phyloP scores from a whole-genome alignment of 1,140 invertebrate genomes.

The Drosophila bocqueti region DNA sequence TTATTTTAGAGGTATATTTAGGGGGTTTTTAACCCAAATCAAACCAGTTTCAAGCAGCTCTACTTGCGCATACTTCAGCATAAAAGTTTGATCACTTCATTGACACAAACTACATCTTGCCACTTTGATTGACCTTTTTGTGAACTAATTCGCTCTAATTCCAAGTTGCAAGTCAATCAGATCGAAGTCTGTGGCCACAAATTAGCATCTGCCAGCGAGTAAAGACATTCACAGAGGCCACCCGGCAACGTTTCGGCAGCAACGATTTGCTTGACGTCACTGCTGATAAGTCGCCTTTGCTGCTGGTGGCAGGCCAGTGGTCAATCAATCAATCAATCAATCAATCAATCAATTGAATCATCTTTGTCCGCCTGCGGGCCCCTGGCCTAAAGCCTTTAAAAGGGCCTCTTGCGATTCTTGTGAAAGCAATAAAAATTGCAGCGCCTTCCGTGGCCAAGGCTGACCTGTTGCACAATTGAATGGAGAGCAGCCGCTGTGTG shows the following conservation, averaged over 20 bases:
- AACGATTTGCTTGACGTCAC: constrained; percentile 42
- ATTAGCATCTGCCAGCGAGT: constrained; percentile 4
- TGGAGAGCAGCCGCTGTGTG: constrained; percentile 51
- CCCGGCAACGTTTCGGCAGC: constrained; percentile 16
- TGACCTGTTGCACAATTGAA: constrained; percentile 81
- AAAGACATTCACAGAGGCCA: constrained; percentile 3
- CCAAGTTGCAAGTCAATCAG: constrained; percentile 18
- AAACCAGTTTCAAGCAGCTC: neutral
- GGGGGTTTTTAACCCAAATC: no score
- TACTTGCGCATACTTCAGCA: neutral
- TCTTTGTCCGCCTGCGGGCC: constrained; percentile 30
- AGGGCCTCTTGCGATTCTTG: constrained; percentile 60
- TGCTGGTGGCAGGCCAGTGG: constrained; percentile 11
- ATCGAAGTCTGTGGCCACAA: neutral
- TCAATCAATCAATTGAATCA: constrained; percentile 80
- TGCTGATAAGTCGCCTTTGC: constrained; percentile 4
- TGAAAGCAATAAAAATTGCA: constrained; percentile 83
- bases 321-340: constrained; percentile 67
- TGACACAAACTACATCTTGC: neutral
- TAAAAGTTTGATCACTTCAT: constrained; percentile 1
- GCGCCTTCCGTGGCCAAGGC: constrained; percentile 46
- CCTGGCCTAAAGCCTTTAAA: constrained; percentile 57
- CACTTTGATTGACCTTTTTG: neutral
- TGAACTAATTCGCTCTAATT: constrained; percentile 2
- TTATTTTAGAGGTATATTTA: no score